phyloP scores from a whole-genome alignment of 2,113 vertebrate species.

The Narcine bancroftii region DNA sequence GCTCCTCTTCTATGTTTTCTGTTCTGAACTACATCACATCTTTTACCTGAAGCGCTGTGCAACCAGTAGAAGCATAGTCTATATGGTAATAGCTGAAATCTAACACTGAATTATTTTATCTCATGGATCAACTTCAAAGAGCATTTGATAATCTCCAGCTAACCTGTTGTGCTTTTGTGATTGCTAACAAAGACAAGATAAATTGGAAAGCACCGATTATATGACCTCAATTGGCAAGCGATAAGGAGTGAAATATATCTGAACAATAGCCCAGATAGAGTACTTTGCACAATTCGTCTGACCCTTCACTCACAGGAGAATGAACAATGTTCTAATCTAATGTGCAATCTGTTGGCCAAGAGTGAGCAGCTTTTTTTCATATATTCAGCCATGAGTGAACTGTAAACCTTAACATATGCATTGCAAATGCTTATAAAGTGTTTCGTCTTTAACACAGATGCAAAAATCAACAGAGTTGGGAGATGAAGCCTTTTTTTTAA shows the following conservation, averaged over 20 bases:
- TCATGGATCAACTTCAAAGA: too few relatives aligned
- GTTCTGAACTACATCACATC: too few relatives aligned
- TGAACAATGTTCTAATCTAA: neutral
- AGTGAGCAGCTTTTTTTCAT: neutral
- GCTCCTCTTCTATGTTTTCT: too few relatives aligned
- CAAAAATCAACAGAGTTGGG: slow-evolving; percentile 7
- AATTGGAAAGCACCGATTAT: neutral
- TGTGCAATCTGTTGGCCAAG: neutral
- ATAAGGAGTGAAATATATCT: neutral
- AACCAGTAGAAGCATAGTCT: too few relatives aligned
- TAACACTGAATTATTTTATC: too few relatives aligned
- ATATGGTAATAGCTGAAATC: too few relatives aligned
- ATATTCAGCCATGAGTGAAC: neutral
- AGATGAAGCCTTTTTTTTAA: neutral
- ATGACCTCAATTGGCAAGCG: neutral
- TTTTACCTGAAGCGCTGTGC: too few relatives aligned
- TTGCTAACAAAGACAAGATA: neutral
- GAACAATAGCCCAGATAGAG: neutral
- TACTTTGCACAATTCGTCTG: neutral
- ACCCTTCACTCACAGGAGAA: neutral
- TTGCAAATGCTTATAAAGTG: neutral
- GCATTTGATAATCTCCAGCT: too few relatives aligned
- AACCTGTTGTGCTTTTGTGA: too few relatives aligned
- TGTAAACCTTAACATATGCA: neutral
- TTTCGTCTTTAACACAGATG: neutral